Conservation (phyloP, 2,888 invertebrate genomes). For the Drosophila paramelanica region DNA sequence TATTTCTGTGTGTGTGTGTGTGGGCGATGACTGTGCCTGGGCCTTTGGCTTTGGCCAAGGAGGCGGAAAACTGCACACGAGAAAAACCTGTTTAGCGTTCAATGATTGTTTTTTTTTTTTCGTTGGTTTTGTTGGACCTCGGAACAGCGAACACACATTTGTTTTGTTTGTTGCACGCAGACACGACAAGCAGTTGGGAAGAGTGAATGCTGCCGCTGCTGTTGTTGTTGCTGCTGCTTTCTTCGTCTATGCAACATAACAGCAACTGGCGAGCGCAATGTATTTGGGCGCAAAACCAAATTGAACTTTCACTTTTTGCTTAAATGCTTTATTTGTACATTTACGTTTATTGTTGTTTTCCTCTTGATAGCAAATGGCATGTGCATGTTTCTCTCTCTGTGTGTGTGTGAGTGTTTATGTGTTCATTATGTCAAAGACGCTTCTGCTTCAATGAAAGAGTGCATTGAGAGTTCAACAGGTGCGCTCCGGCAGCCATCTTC, state of each 20-base stretch:
- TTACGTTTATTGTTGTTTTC: constrained; percentile 50
- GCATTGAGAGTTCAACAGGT: constrained; percentile 62
- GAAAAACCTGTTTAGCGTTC: constrained; percentile 78
- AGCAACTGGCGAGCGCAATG: constrained; percentile 43
- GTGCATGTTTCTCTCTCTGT: neutral
- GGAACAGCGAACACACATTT: constrained; percentile 60
- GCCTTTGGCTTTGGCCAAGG: constrained; percentile 68
- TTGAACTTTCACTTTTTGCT: constrained; percentile 79
- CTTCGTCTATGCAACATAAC: constrained; percentile 59
- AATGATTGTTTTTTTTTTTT: constrained; percentile 66
- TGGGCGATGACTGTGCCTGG: constrained; percentile 46
- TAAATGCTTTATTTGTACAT: constrained; percentile 56
- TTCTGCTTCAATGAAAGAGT: constrained; percentile 40
- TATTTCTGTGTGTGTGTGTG: constrained; percentile 33
- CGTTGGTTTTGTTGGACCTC: constrained; percentile 53
- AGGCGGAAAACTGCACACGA: constrained; percentile 80
- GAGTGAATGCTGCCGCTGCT: constrained; percentile 51
- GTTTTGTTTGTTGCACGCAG: constrained; percentile 65
- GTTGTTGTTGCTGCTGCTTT: constrained; percentile 45
- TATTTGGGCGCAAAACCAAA: constrained; percentile 68
- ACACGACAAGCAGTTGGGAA: constrained; percentile 46
- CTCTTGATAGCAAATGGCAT: constrained; percentile 57
- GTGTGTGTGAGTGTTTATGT: constrained; percentile 7
- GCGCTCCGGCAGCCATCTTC: constrained; percentile 55
- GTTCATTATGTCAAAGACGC: constrained; percentile 66